These are phyloP conservation scores for Rhinolophus sinicus DNA, from an alignment of 2,113 vertebrate genomes.

Conservation along the genomic window DNA sequence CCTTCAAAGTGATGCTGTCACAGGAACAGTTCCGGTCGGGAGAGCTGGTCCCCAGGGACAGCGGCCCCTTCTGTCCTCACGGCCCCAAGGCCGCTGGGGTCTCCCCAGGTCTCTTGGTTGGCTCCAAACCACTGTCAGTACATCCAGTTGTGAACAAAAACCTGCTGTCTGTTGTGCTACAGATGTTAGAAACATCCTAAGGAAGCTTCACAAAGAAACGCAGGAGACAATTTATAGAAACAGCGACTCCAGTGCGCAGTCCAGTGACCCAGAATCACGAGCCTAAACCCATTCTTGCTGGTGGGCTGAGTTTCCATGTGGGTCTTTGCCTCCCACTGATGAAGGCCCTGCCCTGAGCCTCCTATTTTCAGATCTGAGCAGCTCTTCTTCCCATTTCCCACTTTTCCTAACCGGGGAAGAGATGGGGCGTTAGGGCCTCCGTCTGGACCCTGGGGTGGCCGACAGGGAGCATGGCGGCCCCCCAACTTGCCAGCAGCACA, in stretches of 20 bases:
- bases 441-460: neutral
- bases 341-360: neutral
- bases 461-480: neutral
- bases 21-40: neutral
- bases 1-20: neutral
- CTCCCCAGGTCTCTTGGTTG: neutral
- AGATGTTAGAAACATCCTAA: neutral
- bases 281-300: neutral
- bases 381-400: neutral
- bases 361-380: neutral
- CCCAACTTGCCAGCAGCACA: neutral
- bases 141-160: neutral
- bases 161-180: neutral
- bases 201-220: neutral
- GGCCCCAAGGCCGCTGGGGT: rapidly evolving
- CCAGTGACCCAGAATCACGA: neutral
- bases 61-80: neutral
- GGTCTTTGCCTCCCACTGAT: neutral
- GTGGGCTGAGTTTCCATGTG: neutral
- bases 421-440: neutral
- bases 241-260: neutral
- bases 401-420: neutral
- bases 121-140: neutral
- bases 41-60: neutral
- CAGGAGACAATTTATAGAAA: neutral